A percentile compares a stretch with the other conserved stretches of the same genome.
Evolutionary conservation across 2,888 invertebrate species (phyloP).

Genomic region (Eupithecia dodoneata): DNA sequence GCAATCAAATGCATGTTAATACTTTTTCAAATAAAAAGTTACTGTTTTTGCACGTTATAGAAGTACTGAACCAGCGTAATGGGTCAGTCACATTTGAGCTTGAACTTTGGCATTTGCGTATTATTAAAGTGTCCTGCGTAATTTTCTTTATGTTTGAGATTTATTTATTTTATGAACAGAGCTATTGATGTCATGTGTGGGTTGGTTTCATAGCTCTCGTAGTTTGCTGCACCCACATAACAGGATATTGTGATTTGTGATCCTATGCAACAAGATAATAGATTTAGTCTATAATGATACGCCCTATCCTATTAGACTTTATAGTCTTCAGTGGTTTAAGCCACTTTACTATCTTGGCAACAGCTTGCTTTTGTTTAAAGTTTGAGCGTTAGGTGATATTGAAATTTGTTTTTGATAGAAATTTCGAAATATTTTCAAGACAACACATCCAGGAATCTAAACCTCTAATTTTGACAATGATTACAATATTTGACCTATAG

Average conservation of each 20-base stretch:
- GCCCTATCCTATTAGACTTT: neutral
- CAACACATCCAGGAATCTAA: neutral
- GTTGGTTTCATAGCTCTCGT: constrained; percentile 23
- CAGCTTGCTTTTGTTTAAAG: no score
- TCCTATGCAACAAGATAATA: constrained; percentile 25
- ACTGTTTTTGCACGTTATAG: constrained; percentile 24
- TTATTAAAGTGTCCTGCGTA: constrained; percentile 20
- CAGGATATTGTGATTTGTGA: constrained; percentile 36
- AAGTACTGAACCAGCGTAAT: constrained; percentile 16
- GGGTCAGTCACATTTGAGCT: constrained; percentile 23
- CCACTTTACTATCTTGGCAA: neutral
- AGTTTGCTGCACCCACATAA: constrained; percentile 37
- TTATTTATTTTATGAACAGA: constrained; percentile 5
- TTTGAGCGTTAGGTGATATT: no score
- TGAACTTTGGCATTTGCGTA: constrained; percentile 28
- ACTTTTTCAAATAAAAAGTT: constrained; percentile 16
- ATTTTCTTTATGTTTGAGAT: constrained; percentile 20
- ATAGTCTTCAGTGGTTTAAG: neutral
- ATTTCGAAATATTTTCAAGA: neutral
- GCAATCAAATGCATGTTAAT: constrained; percentile 17
- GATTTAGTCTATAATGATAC: constrained; percentile 9
- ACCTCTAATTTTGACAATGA: neutral
- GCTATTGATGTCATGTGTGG: constrained; percentile 26
- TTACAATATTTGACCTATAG: neutral
- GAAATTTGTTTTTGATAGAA: neutral